A percentile compares a stretch with the other conserved stretches of the same genome.
Evolutionary conservation across 2,888 invertebrate genomes (phyloP).

Genomic region (Germaria angustata): DNA sequence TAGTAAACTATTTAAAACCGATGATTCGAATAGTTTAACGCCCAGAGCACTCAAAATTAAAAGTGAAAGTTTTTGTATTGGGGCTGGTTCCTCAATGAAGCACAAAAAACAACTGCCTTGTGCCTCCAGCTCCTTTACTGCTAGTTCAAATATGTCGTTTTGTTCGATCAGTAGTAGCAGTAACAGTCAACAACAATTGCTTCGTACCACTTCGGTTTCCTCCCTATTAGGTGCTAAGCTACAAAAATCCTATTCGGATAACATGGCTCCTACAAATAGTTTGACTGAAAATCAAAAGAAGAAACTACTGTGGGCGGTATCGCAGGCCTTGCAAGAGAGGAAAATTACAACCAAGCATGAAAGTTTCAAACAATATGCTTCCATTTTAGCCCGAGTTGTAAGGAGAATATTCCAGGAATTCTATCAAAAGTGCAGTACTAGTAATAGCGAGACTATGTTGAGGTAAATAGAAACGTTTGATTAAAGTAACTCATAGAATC

Average conservation of each 20-base stretch:
- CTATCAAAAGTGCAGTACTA: conserved; percentile 83
- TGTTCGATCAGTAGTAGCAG: conserved; percentile 34
- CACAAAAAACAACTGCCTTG: conserved; percentile 42
- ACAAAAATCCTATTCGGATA: conserved; percentile 73
- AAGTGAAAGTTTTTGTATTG: conserved; percentile 80
- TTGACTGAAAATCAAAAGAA: conserved; percentile 79
- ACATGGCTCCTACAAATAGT: conserved; percentile 70
- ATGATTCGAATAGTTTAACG: conserved; percentile 71
- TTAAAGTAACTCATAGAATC: neutral
- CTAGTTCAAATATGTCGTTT: conserved; percentile 5
- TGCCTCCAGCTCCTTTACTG: conserved; percentile 33
- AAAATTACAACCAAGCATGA: conserved; percentile 85
- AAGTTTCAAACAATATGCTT: conserved; percentile 86
- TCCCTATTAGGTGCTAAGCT: conserved; percentile 62
- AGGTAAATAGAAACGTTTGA: conserved; percentile 78
- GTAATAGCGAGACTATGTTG: conserved; percentile 89
- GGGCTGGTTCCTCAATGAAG: conserved; percentile 75
- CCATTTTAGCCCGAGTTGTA: conserved; percentile 85
- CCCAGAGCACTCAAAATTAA: conserved; percentile 78
- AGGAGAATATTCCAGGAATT: conserved; percentile 84
- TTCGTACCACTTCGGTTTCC: conserved; percentile 32
- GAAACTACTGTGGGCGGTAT: conserved; percentile 91
- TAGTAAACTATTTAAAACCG: conserved; percentile 71
- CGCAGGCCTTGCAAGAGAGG: conserved; percentile 86
- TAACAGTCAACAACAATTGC: conserved; percentile 53